Evolutionary conservation across 2,113 vertebrate genomes (phyloP).

Genomic region (Bufo bufo): DNA sequence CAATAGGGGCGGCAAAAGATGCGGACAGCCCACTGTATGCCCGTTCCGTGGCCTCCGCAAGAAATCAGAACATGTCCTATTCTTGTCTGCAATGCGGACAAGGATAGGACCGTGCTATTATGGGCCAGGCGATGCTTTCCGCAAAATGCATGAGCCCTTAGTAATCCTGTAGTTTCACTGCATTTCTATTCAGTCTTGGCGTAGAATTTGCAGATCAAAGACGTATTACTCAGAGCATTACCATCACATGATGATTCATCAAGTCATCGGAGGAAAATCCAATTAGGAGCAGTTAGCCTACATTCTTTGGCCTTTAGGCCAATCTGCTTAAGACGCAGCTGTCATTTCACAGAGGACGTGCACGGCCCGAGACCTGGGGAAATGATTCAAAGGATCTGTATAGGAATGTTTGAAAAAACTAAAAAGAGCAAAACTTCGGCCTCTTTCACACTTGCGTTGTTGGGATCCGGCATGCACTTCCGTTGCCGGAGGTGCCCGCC

Average conservation of each 20-base stretch:
- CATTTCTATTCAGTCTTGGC: not conserved
- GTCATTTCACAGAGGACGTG: constrained; percentile 20
- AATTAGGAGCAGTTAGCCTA: constrained; percentile 32
- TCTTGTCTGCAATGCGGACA: no score
- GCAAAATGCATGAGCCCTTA: no score
- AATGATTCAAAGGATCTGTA: not conserved
- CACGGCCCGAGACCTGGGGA: not conserved
- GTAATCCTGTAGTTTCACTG: not conserved
- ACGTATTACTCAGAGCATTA: constrained; percentile 22
- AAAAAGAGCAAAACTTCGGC: not conserved
- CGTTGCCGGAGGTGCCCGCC: no score
- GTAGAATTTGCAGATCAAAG: constrained; percentile 20
- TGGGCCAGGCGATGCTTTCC: no score
- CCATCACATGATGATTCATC: constrained; percentile 37
- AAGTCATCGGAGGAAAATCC: constrained; percentile 38
- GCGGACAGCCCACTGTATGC: no score
- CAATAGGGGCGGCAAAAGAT: no score
- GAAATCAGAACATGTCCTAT: no score
- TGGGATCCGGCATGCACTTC: no score
- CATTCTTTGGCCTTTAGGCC: constrained; percentile 29
- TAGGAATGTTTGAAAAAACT: not conserved
- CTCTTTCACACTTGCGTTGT: no score
- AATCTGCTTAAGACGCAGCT: constrained; percentile 18
- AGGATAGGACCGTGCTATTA: no score
- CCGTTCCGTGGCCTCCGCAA: no score